phyloP scores from a whole-genome alignment of 2,888 invertebrate species.

The Noctua fimbriata region DNA sequence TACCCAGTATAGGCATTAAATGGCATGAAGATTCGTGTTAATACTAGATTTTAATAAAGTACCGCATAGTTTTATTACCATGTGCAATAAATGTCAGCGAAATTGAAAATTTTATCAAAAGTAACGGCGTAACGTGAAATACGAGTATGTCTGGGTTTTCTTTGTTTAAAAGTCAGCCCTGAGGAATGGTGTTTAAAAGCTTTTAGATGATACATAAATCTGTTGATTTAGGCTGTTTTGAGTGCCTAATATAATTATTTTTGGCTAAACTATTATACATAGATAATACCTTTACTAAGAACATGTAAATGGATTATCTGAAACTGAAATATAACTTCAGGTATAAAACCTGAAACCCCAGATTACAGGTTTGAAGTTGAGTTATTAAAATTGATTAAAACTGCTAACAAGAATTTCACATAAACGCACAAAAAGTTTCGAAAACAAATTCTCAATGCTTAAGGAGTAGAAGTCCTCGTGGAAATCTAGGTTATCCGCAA shows the following conservation, averaged over 20 bases:
- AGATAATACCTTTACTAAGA: not conserved
- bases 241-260: not conserved
- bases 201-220: constrained; percentile 43
- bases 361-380: not conserved
- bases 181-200: constrained; percentile 21
- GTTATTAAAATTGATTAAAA: not conserved
- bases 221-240: constrained; percentile 11
- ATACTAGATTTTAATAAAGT: constrained; percentile 59
- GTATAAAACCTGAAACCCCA: not conserved
- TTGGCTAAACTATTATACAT: not conserved
- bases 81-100: constrained; percentile 55
- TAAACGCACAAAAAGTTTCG: not conserved
- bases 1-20: constrained; percentile 55
- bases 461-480: not conserved
- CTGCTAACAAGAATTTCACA: not conserved
- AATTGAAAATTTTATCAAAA: constrained; percentile 61
- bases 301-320: not conserved
- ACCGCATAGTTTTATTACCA: constrained; percentile 58
- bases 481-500: not conserved
- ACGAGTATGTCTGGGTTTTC: constrained; percentile 25
- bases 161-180: constrained; percentile 25
- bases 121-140: constrained; percentile 40
- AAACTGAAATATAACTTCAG: not conserved
- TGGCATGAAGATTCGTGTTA: constrained; percentile 54
- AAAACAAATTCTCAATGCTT: not conserved